Evolutionary conservation across 2,113 vertebrate genomes (phyloP), one percentile per base, ranked within the genome.

Genomic region (Brachionichthys hirsutus): DNA sequence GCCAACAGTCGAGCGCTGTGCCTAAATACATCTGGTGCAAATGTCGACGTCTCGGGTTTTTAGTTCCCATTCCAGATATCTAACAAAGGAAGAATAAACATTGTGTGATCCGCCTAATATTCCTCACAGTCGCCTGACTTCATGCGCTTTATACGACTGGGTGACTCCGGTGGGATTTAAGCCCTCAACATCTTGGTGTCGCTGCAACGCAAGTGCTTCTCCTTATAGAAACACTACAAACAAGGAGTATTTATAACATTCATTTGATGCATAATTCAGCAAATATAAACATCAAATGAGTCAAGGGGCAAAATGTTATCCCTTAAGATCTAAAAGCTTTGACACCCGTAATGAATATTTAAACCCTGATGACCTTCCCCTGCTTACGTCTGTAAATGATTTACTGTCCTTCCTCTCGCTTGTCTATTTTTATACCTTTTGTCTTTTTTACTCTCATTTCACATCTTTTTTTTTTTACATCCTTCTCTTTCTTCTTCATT

Each of bases 281-380:
- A 8, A 76, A 77, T 62, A 75, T 77, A 73, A 85, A 78, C 79
- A 78, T 81, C 55, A 80, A 73, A 85, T 70, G 68, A 78, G 64
- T 16, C 24, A 45, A 40, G 40, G 54, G 70, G 53, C 2, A 41
- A 75, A 81, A 76, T 60, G 55, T 55, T 63, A 82, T 79, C 67
- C 63, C 48, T 10, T 38, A 51, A 84, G 61, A 75, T 67, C 63
- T 80, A 70, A 84, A 83, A 77, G 73, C 75, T 81, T 75, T 10
- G 73, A 85, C 77, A 79, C 69, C 57, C 49, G 44, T 79, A 72
- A 85, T 88, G 81, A 86, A 86, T 84, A 75, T 84, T 87, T 84
- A 85, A 87, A 81, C 77, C 61, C 44, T 59, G 61, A 69, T 80
- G 81, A 84, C 83, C 83, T 65, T 63, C 64, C 64, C 50, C 56